These are phyloP conservation scores for Scolopax rusticola DNA, from an alignment of 2,797 vertebrate species.

Conservation along the genomic window DNA sequence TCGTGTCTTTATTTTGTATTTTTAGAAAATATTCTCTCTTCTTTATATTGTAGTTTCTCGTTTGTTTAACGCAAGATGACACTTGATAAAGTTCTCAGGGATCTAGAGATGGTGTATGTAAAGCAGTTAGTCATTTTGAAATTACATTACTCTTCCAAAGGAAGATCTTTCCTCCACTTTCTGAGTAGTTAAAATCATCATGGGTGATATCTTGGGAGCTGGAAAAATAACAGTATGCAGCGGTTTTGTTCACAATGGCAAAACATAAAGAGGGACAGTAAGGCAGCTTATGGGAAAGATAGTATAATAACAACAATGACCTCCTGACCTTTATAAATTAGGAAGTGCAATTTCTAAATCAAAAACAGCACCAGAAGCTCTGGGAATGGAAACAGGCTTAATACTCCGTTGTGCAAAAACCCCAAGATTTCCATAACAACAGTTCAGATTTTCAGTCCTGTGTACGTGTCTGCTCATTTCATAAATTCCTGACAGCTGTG, in stretches of 20 bases:
- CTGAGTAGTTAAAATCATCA: not conserved
- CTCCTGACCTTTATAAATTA: slow-evolving; percentile 36
- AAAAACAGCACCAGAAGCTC: slow-evolving; percentile 42
- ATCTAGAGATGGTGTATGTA: not conserved
- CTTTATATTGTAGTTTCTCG: not conserved
- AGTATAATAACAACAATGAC: slow-evolving; percentile 31
- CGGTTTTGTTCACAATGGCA: not conserved
- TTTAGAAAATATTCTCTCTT: not conserved
- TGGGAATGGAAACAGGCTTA: slow-evolving; percentile 57
- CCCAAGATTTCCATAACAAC: not conserved
- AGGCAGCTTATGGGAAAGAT: slow-evolving; percentile 54
- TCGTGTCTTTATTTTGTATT: not conserved
- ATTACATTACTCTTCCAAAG: not conserved
- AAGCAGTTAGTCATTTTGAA: not conserved
- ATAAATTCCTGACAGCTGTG: not conserved
- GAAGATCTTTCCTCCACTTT: not conserved
- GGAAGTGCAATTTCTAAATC: slow-evolving; percentile 51
- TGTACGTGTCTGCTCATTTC: accelerated
- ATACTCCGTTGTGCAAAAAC: not conserved
- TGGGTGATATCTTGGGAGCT: not conserved
- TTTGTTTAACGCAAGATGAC: not conserved
- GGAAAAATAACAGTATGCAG: not conserved
- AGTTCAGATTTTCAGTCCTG: not conserved
- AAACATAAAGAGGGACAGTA: not conserved
- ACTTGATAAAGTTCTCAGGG: not conserved